Base-by-base conservation (phyloP, 2,113 vertebrate species). In the Pardalotus punctatus region DNA sequence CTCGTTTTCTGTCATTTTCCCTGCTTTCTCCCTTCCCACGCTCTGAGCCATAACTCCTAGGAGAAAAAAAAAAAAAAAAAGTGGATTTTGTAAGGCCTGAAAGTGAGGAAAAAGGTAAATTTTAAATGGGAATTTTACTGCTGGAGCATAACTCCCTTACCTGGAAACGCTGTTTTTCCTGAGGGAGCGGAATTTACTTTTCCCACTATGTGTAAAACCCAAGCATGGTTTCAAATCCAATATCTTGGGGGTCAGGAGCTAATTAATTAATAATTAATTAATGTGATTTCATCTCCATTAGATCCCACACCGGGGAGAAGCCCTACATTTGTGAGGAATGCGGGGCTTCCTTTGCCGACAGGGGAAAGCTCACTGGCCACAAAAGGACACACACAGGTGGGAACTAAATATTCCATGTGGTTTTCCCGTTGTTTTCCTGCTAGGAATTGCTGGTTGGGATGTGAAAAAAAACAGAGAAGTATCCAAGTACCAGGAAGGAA, bases 361-460 rank as follows among this genome's bases (percentile, higher is more conserved):
- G 36, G 84, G 97, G 97, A 48, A 98, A 97, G 54, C 97, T 98
- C 71, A 97, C 94, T 1, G 38, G 90, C 60, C 98, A 98, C 84
- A 97, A 95, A 87, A 97, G 97, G 84, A 97, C 97, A 6, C 97
- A 98, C 78, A 98, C 97, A 93, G 98, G 97, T 98, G 95, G 57
- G 87, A 29, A 19, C 61, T 40, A 23, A 91, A 51, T 22, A 21
- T 21, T 48, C 35, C 19, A 10, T 10, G 23, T 43, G 56, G 5
- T 43, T 70, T 47, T 85, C 28, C 45, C 1, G 0, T 33, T 21
- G 17, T 67, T 31, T 14, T 11, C 4, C 19, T 35, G 15, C 27
- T n/a, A 10, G 45, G 48, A 64, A 27, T 36, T 16, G 17, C 25
- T 25, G 7, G 31, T 8, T 9, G 35, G 60, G 27, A 33, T 54